Evolutionary conservation across 2,888 invertebrate species (phyloP), one percentile per base, ranked within the genome.

Genomic region (Parasteatoda lunata): DNA sequence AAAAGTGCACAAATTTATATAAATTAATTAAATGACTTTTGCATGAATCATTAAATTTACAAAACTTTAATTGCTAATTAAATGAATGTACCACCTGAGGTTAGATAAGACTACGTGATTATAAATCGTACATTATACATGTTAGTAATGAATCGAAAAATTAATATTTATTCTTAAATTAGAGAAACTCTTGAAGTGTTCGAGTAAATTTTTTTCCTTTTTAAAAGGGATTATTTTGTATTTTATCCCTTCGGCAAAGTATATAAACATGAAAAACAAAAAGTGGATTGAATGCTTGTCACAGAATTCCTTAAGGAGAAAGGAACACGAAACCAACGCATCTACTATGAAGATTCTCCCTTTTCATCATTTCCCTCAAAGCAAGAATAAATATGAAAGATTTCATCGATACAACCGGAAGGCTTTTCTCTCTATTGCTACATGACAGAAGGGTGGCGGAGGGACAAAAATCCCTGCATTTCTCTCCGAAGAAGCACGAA

Each of bases 261-360:
- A 72, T 30, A 72, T 13, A 54, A 13, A 73, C 6, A 48, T 11
- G 54, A 59, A 73, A 54, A 54, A 52, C 8, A 73, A 13, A 45
- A 52, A 68, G 13, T 4, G 30, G 68, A 68, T 45, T 48, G 49
- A 66, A 52, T 77, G 66, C 66, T 72, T 72, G 65, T 51, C 72
- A 66, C 65, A 73, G 15, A 52, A 51, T 52, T 73, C 49, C 73
- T 79, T 59, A 73, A 73, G 52, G 65, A 72, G 80, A 73, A 73
- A 30, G 30, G 30, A 80, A 47, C 66, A 59, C 65, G 80, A 80
- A 66, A 80, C 65, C 72, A 51, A n/a, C 70, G 49, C 9, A 49
- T 30, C 51, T 72, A 30, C 52, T 13, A 13, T 51, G 30, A 48
- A 49, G 30, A 49, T 72, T 70, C 49, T 30, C 72, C 51, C 69